Conservation (phyloP, 2,113 vertebrate genomes). For the Phaethornis superciliosus region DNA sequence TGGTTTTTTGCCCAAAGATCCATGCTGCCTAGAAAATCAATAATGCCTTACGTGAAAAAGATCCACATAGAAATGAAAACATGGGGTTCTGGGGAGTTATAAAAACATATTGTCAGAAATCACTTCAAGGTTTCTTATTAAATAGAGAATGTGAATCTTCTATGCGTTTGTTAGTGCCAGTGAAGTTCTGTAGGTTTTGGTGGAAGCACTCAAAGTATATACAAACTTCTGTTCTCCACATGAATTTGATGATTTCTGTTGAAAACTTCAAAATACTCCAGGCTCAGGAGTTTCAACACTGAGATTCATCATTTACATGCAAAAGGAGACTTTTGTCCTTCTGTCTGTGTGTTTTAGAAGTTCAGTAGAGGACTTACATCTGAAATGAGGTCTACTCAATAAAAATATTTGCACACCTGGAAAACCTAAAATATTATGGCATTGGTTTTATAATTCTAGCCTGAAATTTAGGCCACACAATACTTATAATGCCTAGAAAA, state of each 20-base stretch:
- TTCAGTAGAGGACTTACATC: neutral
- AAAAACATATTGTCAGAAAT: neutral
- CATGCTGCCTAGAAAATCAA: neutral
- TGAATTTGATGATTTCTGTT: neutral
- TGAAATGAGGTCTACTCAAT: neutral
- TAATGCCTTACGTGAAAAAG: neutral
- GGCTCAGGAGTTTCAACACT: neutral
- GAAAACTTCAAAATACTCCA: neutral
- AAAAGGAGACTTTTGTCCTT: neutral
- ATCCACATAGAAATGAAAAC: slow-evolving; percentile 29
- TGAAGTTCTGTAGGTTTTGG: neutral
- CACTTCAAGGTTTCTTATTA: neutral
- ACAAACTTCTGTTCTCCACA: neutral
- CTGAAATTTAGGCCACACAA: neutral
- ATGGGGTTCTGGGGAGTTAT: neutral
- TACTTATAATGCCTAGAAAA: neutral
- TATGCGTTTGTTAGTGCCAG: neutral
- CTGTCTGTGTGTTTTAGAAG: neutral
- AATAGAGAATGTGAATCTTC: neutral
- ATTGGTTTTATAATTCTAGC: neutral
- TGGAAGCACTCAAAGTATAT: neutral
- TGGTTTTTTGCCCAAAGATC: neutral
- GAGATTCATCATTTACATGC: neutral
- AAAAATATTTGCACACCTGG: neutral
- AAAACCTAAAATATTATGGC: neutral